These are phyloP conservation scores for Rotaria sp. DNA, from an alignment of 2,888 invertebrate genomes.

Conservation along the genomic window DNA sequence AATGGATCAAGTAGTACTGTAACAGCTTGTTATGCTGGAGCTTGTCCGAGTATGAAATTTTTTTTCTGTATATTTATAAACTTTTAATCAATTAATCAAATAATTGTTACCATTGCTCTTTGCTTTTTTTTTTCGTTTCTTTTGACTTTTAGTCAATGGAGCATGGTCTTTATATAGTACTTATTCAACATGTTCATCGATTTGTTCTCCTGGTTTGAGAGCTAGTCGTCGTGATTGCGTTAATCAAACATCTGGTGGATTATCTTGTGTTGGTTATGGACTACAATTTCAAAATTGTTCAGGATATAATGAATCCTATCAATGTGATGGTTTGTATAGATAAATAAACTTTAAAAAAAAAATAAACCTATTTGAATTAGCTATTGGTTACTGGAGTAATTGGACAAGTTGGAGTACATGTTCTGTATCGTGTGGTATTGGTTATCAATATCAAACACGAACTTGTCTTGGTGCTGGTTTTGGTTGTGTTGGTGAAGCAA, in stretches of 20 bases:
- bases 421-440: neutral
- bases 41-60: neutral
- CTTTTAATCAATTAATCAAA: neutral
- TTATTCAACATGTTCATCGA: neutral
- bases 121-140: too few species aligned
- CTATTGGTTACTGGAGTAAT: slow-evolving; percentile 18
- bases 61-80: neutral
- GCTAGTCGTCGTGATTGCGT: neutral
- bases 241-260: neutral
- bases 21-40: neutral
- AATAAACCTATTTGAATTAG: neutral
- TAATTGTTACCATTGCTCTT: too few species aligned
- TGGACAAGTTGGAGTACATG: neutral
- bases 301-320: neutral
- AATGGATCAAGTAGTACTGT: neutral
- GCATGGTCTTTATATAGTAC: neutral
- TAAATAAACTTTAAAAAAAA: neutral
- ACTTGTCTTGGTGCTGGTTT: neutral
- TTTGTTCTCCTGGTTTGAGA: neutral
- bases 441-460: slow-evolving; percentile 1
- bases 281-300: neutral
- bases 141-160: neutral
- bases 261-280: neutral
- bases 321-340: neutral
- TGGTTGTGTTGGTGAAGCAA: slow-evolving; percentile 23